Base-by-base conservation (phyloP, 2,113 vertebrate species). In the Procavia capensis region DNA sequence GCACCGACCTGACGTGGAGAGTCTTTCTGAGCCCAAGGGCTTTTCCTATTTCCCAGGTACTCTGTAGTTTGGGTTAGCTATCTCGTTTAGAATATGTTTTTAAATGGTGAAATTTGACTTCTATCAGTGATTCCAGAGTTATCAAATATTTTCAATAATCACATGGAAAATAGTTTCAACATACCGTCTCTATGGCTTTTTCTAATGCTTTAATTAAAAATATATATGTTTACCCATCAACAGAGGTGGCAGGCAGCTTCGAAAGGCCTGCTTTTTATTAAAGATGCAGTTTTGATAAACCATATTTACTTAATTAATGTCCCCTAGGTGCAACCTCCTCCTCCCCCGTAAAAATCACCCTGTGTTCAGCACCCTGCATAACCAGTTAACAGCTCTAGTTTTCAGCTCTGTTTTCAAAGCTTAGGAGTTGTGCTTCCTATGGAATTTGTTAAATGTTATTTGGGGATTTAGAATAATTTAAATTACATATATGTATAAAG, bases 391-490 rank as follows among this genome's bases (percentile, higher is more conserved):
- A 88, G 76, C 50, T 85, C 25, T 80, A 29, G 47, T 88, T 95
- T 95, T 68, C 34, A 92, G 94, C 85, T 75, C 36, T 92, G 39
- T 68, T 19, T 85, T 96, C 8, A 92, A 72, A 94, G 54, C 90
- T 91, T 95, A 95, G 59, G 50, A 91, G 31, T 95, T 88, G 13
- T 82, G n/a, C 31, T 89, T 88, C 75, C 88, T 96, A n/a, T 41
- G 64, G 13, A 92, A 66, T 95, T 84, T 90, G 17, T n/a, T n/a
- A n/a, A n/a, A n/a, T n/a, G n/a, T n/a, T n/a, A n/a, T n/a, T 86
- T 88, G 14, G 34, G 31, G 29, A 88, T 90, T 93, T 78, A 84
- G 36, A 75, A 63, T 68, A 36, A 70, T 14, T 92, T 82, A 59
- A 39, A 20, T 34, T 16, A 87, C 47, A 86, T 45, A 34, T 47